These are phyloP conservation scores for Blera fallax DNA, from an alignment of 2,888 invertebrate species.

Conservation along the genomic window DNA sequence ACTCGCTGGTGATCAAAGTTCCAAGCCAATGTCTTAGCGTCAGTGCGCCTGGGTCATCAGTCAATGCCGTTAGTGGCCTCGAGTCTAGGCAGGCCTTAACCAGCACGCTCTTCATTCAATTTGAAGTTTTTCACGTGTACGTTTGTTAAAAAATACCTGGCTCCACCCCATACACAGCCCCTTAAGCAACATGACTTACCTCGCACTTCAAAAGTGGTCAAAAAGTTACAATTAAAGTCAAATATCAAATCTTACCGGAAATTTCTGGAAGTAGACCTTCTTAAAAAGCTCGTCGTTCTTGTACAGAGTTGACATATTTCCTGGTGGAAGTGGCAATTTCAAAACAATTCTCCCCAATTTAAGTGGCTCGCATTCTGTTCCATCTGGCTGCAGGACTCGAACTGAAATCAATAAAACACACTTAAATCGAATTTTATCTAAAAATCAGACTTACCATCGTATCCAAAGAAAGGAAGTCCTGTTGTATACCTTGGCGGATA, in stretches of 20 bases:
- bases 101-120: no score
- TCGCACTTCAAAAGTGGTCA: no score
- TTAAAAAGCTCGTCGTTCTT: slow-evolving; percentile 90
- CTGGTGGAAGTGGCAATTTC: slow-evolving; percentile 94
- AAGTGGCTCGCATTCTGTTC: slow-evolving; percentile 85
- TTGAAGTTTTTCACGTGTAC: no score
- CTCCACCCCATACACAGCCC: no score
- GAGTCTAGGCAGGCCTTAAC: no score
- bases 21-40: no score
- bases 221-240: neutral
- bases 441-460: slow-evolving; percentile 85
- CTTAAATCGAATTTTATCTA: neutral
- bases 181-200: no score
- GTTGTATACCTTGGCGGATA: slow-evolving; percentile 89
- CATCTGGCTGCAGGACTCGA: slow-evolving; percentile 86
- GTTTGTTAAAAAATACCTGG: no score
- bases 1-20: no score
- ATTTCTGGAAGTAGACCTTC: slow-evolving; percentile 91
- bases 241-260: slow-evolving; percentile 85
- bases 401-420: slow-evolving; percentile 82
- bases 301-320: slow-evolving; percentile 92
- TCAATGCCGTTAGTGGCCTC: no score
- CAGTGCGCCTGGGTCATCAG: no score
- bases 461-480: slow-evolving; percentile 94
- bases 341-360: slow-evolving; percentile 92